Evolutionary conservation across 2,888 invertebrate genomes (phyloP).

Genomic region (Sphaeridia pumilis): DNA sequence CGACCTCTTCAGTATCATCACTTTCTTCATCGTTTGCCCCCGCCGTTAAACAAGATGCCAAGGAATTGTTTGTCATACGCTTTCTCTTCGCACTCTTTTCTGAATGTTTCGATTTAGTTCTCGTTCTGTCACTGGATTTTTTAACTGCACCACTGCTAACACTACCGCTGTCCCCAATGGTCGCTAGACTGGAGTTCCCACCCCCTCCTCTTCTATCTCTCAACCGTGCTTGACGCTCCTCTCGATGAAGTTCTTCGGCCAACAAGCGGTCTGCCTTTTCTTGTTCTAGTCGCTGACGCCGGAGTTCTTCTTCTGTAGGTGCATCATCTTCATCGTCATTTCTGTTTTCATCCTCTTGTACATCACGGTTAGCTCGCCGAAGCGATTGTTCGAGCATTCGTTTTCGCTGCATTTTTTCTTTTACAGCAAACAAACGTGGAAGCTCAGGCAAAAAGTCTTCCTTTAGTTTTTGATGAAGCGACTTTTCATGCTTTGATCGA

Average conservation of each 20-base stretch:
- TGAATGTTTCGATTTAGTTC: slow-evolving; percentile 40
- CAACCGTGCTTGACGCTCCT: slow-evolving; percentile 30
- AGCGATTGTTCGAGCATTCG: slow-evolving; percentile 54
- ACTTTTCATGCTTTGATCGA: slow-evolving; percentile 61
- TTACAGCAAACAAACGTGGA: slow-evolving; percentile 75
- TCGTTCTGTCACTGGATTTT: slow-evolving; percentile 51
- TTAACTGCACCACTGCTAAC: slow-evolving; percentile 9
- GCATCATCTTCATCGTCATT: too few species aligned
- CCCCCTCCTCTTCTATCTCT: slow-evolving; percentile 31
- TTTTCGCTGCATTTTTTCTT: slow-evolving; percentile 57
- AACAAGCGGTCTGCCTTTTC: slow-evolving; percentile 35
- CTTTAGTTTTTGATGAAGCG: slow-evolving; percentile 64
- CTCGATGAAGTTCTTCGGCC: slow-evolving; percentile 33
- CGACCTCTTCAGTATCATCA: slow-evolving; percentile 44
- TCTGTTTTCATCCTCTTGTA: slow-evolving; percentile 6
- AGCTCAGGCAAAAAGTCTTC: slow-evolving; percentile 86
- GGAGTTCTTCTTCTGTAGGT: slow-evolving; percentile 26
- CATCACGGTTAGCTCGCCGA: slow-evolving; percentile 39
- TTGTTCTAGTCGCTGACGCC: slow-evolving; percentile 29
- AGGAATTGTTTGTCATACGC: slow-evolving; percentile 34
- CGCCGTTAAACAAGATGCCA: slow-evolving; percentile 29
- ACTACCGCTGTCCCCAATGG: too few species aligned
- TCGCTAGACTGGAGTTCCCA: slow-evolving; percentile 12
- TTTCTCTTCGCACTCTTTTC: slow-evolving; percentile 40
- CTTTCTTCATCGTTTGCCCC: slow-evolving; percentile 44